Evolutionary conservation across 1,140 invertebrate genomes (phyloP), one percentile per base, ranked within the genome.

Genomic region (Drosophila suzukii): DNA sequence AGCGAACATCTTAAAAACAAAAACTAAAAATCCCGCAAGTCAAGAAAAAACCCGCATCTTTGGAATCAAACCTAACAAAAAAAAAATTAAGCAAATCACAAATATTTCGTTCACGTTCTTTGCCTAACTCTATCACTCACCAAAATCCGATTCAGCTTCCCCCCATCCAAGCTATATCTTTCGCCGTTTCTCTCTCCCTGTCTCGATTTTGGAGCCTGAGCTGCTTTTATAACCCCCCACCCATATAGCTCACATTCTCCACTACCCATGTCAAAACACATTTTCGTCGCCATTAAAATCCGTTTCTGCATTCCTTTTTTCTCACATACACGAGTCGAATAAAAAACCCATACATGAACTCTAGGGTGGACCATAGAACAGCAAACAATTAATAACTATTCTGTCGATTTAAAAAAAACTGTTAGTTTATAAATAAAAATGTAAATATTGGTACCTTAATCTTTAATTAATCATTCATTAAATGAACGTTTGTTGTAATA

Each of bases 71-170:
- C 7, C 32, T 12, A 36, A 36, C 15, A 24, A 20, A 20, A 20
- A n/a, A 56, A 60, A 78, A 83, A 79, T 79, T 66, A 88, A 85
- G 78, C 81, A 86, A 86, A 75, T 56, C 75, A 81, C 75, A 81
- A 57, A 68, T 67, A 67, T 72, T 57, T 66, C 59, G 50, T 57
- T 49, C 46, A 55, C 44, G 39, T 49, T 56, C 47, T 56, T 62
- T 38, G 17, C 20, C 50, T 58, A 34, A 70, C 17, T 41, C 32
- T 49, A 38, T 54, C 39, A 44, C 49, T 50, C 32, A 36, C 38
- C 36, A 5, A 39, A 24, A 49, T 36, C 17, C 39, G 17, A 32
- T 44, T 70, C 47, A 30, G 41, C 24, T 15, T 36, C n/a, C 38
- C 36, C 36, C 46, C 32, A 56, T 68, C 46, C 32, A 66, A 55